Conservation (phyloP, 92 coral and sea anemone genomes). For the Bergia puertoricense region DNA sequence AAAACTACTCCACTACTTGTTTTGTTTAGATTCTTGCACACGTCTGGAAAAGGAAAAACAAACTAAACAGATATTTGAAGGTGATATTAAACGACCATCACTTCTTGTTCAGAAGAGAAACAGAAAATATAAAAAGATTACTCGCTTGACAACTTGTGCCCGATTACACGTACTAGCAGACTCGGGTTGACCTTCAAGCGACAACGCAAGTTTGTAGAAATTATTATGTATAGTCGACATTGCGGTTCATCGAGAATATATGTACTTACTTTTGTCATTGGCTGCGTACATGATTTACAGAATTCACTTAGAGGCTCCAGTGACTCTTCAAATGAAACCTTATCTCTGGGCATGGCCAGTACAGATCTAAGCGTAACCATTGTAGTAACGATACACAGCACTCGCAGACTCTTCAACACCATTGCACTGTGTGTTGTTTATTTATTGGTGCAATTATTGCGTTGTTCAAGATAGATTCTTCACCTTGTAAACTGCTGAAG, state of each 20-base stretch:
- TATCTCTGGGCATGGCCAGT: background rate
- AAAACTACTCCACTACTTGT: no score
- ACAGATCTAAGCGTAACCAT: background rate
- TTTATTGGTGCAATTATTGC: background rate
- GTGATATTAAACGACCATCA: no score
- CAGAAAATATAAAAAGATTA: no score
- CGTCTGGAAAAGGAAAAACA: no score
- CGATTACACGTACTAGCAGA: background rate
- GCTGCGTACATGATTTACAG: background rate
- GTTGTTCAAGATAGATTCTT: background rate
- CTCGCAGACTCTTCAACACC: background rate
- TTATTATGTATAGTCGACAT: no score
- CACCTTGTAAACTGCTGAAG: background rate
- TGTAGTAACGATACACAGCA: background rate
- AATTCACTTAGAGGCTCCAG: background rate
- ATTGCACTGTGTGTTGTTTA: background rate
- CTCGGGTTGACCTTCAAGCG: background rate
- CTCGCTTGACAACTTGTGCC: background rate
- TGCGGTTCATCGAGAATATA: background rate
- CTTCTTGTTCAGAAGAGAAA: no score
- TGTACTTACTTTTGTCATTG: background rate
- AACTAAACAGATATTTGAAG: no score
- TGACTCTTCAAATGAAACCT: background rate
- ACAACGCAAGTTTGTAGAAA: no score
- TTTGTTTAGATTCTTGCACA: no score